Percentiles rank a stretch among this genome's conserved stretches.
These are phyloP conservation scores for Drosophila neotestacea DNA, from an alignment of 2,888 invertebrate species.

Conservation along the genomic window DNA sequence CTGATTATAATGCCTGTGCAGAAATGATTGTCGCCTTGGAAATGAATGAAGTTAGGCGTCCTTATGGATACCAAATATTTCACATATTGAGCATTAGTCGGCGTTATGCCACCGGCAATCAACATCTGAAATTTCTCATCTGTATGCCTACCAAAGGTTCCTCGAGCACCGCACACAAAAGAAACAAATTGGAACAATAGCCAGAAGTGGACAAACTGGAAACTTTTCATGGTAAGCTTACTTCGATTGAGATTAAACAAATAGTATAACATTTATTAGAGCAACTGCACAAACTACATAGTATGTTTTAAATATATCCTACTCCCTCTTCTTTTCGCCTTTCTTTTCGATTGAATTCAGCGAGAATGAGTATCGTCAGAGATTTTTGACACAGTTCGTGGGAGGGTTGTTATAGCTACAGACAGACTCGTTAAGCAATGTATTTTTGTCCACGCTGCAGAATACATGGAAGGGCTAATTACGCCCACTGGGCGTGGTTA, in stretches of 20 bases:
- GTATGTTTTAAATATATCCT: constrained; percentile 11
- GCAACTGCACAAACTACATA: constrained; percentile 27
- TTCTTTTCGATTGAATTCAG: not conserved
- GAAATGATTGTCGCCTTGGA: constrained; percentile 62
- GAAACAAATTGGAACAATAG: constrained; percentile 3
- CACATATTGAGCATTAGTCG: constrained; percentile 13
- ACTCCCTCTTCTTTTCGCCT: not conserved
- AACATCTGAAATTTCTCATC: constrained; percentile 62
- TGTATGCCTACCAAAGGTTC: constrained; percentile 24
- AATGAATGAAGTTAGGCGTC: constrained; percentile 36
- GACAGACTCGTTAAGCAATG: constrained; percentile 20
- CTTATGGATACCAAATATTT: constrained; percentile 58
- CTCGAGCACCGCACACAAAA: constrained; percentile 19
- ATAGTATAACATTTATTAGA: constrained; percentile 42
- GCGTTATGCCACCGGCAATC: constrained; percentile 53
- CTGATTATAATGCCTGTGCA: constrained; percentile 61
- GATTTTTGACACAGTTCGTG: constrained; percentile 8
- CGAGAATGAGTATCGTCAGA: not conserved
- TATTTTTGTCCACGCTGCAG: constrained; percentile 18
- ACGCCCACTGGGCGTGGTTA: constrained; percentile 53
- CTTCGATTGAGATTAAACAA: constrained; percentile 14
- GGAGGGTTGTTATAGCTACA: constrained; percentile 13
- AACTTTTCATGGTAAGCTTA: constrained; percentile 23
- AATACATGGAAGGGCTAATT: constrained; percentile 29
- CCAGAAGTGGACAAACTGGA: not conserved